Conservation (phyloP, 37 sponge, comb jelly and placozoan species). For the Chondrosia reniformis region DNA sequence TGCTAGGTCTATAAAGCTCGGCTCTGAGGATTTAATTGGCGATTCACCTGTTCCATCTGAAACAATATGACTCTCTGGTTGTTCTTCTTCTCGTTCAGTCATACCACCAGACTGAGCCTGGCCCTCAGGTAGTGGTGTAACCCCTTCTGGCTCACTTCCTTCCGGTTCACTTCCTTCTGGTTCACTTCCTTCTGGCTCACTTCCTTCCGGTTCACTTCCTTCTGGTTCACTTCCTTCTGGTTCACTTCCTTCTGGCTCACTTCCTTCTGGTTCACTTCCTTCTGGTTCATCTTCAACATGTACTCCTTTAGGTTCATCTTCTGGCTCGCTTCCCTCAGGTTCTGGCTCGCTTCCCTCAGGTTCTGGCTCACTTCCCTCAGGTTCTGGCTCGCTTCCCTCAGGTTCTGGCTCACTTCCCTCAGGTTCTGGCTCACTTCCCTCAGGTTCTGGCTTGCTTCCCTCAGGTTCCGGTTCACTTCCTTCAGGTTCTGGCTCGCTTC, state of each 20-base stretch:
- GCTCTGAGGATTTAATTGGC: background rate
- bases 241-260: constrained; percentile 24
- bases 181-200: background rate
- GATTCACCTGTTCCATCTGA: background rate
- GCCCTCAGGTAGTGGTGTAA: constrained; percentile 24
- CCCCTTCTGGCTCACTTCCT: constrained; percentile 35
- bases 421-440: no score
- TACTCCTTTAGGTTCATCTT: constrained; percentile 28
- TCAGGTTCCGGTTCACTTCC: no score
- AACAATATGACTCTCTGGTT: background rate
- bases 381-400: no score
- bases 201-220: background rate
- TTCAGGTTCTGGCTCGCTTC: no score
- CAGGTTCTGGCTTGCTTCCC: no score
- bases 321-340: constrained; percentile 24
- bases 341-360: no score
- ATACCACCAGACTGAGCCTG: constrained; percentile 11
- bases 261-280: constrained; percentile 43
- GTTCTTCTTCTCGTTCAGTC: background rate
- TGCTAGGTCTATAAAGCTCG: background rate
- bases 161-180: background rate
- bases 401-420: no score
- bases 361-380: no score
- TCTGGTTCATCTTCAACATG: constrained; percentile 23
- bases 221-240: background rate